A percentile compares a stretch with the other conserved stretches of the same genome.
These are phyloP conservation scores for Diploscapter pachys DNA, from an alignment of 1,140 invertebrate species.

Conservation along the genomic window DNA sequence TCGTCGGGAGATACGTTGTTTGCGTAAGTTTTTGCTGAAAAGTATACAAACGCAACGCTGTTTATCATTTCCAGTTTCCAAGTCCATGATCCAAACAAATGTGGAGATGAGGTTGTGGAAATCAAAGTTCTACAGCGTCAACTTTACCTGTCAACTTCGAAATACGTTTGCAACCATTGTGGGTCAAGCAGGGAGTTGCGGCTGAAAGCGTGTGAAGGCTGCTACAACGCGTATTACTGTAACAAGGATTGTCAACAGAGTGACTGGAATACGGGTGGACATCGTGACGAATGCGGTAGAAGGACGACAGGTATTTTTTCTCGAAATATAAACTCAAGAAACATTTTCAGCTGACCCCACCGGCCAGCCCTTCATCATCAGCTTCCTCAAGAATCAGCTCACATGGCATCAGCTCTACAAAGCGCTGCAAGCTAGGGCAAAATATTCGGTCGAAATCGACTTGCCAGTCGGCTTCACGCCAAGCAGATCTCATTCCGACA, in stretches of 20 bases:
- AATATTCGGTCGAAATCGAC: conserved; percentile 1
- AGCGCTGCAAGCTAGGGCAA: conserved; percentile 16
- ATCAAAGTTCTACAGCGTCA: conserved; percentile 33
- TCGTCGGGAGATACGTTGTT: conserved; percentile 56
- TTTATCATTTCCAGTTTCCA: conserved; percentile 38
- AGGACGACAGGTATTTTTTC: neutral
- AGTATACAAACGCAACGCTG: neutral
- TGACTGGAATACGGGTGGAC: conserved; percentile 31
- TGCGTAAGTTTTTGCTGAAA: conserved; percentile 54
- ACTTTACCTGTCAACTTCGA: conserved; percentile 19
- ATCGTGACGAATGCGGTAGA: conserved; percentile 25
- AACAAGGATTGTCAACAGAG: conserved; percentile 41
- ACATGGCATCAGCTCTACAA: conserved; percentile 62
- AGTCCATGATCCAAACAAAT: conserved; percentile 30
- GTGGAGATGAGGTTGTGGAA: conserved; percentile 36
- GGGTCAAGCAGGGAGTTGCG: conserved; percentile 6
- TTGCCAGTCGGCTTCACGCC: neutral
- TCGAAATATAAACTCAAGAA: conserved; percentile 16
- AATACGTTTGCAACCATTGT: conserved; percentile 26
- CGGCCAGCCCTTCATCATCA: conserved; percentile 64
- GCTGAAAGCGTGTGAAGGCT: conserved; percentile 38
- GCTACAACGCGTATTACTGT: conserved; percentile 44
- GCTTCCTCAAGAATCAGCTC: conserved; percentile 61
- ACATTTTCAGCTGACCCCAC: conserved; percentile 54
- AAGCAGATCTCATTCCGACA: conserved; percentile 12